Conservation (phyloP, 2,888 invertebrate genomes). For the Thysanoteuthis rhombus region DNA sequence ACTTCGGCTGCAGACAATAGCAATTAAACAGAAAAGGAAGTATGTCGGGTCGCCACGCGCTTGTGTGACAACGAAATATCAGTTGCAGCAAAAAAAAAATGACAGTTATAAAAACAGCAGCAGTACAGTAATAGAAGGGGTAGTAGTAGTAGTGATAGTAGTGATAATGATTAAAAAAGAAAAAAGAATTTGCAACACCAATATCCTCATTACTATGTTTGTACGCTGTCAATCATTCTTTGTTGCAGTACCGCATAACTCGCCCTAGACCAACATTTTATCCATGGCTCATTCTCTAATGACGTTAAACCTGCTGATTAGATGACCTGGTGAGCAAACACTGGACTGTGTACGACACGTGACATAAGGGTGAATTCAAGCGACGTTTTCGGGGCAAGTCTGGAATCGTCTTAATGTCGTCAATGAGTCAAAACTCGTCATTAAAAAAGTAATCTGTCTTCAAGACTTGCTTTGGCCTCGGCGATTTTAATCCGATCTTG, state of each 20-base stretch:
- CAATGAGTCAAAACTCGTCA: background rate
- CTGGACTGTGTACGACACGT: background rate
- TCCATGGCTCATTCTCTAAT: background rate
- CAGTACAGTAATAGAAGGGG: background rate
- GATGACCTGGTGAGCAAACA: background rate
- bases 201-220: background rate
- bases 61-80: background rate
- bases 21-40: background rate
- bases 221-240: background rate
- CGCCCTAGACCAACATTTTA: background rate
- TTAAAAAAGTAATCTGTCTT: background rate
- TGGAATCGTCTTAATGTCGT: background rate
- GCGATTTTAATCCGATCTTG: background rate
- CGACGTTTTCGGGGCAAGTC: background rate
- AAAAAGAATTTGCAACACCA: background rate
- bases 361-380: background rate
- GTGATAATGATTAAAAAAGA: background rate
- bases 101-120: no score
- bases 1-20: background rate
- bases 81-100: no score
- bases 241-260: background rate
- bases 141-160: background rate
- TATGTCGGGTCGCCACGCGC: background rate
- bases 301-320: slow-evolving; percentile 12
- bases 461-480: background rate